Evolutionary conservation across 2,797 vertebrate species (phyloP), one percentile per base, ranked within the genome.

Genomic region (Acipenser ruthenus): DNA sequence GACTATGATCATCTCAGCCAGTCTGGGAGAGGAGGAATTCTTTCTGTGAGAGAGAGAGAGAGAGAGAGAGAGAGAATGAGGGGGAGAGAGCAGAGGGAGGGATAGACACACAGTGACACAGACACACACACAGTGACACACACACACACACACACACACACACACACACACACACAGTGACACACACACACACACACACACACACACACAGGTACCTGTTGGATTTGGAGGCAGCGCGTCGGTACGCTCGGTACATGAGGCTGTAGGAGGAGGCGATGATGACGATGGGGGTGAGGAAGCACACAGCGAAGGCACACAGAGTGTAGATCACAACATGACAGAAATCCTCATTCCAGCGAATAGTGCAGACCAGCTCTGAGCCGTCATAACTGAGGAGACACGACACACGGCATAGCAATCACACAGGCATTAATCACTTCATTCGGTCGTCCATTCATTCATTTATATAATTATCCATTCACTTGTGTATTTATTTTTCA

Each of bases 261-360:
- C 23, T 23, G 23, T 23, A 23, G 77, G 83, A 84, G 75, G 65
- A 4, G 49, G 85, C 0, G 66, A 89, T 86, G 68, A 89, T 52
- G 63, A 88, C 59, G 50, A 87, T 68, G 4, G 83, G 84, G 49
- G 84, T 48, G 66, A 88, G 81, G 71, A 89, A 74, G 53, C 80
- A 85, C 71, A 87, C 12, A 61, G 70, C 78, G 68, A 88, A 85
- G 12, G 77, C 70, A 67, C 84, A 87, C 62, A 88, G 79, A 49
- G 88, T 85, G 75, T 89, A 90, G 65, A 84, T 72, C 72, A 86
- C 56, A 88, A 89, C 87, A 79, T 88, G 86, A 1, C 82, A 85
- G 75, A 83, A 89, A 69, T 80, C 86, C 74, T 67, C 79, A 73
- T 87, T 84, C 86, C 86, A 89, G 73, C 88, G 88, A 50, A 89